Conservation (phyloP, 2,113 vertebrate species). For the Danionella cerebrum region DNA sequence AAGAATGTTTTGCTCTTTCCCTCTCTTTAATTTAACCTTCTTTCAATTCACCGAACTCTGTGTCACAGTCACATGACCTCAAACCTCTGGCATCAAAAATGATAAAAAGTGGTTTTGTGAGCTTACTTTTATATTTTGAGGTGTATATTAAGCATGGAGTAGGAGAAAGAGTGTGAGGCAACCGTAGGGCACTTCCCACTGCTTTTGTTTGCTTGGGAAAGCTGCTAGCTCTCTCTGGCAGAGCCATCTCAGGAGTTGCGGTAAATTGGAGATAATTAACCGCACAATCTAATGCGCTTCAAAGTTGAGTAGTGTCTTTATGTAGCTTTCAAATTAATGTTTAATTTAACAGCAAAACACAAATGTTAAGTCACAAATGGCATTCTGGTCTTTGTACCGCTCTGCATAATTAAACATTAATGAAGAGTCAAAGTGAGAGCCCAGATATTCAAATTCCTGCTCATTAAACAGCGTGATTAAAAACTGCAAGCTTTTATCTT, state of each 20-base stretch:
- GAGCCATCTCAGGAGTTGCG: slow-evolving; percentile 50
- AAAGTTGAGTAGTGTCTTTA: slow-evolving; percentile 49
- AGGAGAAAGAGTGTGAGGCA: background rate
- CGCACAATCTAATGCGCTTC: slow-evolving; percentile 40
- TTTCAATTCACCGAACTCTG: background rate
- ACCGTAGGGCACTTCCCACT: background rate
- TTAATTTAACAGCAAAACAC: slow-evolving; percentile 58
- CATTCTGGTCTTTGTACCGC: slow-evolving; percentile 44
- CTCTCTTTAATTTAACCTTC: background rate
- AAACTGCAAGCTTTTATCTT: slow-evolving; percentile 34
- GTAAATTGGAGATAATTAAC: slow-evolving; percentile 58
- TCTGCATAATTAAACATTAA: slow-evolving; percentile 57
- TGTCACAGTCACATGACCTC: background rate
- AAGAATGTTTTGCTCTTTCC: background rate
- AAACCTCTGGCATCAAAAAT: no score
- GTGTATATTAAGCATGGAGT: slow-evolving; percentile 1
- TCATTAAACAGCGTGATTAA: slow-evolving; percentile 39
- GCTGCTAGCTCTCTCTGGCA: slow-evolving; percentile 29
- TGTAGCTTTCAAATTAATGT: slow-evolving; percentile 52
- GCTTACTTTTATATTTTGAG: no score
- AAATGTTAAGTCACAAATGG: slow-evolving; percentile 51
- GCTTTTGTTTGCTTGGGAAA: slow-evolving; percentile 24
- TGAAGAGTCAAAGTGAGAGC: slow-evolving; percentile 47
- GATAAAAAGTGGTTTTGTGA: no score
- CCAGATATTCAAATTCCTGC: slow-evolving; percentile 43